These are phyloP conservation scores for Apodemus speciosus DNA, from an alignment of 2,113 vertebrate genomes.

Conservation along the genomic window DNA sequence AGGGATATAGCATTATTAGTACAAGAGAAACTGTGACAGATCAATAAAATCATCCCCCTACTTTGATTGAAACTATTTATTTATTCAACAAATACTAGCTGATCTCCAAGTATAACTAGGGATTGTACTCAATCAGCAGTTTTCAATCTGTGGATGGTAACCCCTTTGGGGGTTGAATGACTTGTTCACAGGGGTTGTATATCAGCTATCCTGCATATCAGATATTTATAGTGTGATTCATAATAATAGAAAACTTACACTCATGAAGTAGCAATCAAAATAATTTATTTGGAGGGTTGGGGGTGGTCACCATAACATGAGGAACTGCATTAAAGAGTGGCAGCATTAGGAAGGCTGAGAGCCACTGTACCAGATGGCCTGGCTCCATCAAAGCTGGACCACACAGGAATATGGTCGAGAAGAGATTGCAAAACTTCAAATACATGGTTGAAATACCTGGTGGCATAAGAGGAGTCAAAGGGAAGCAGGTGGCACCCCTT, in stretches of 20 bases:
- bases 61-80: not conserved
- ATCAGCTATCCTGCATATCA: not conserved
- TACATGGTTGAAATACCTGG: not conserved
- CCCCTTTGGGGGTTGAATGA: not conserved
- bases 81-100: not conserved
- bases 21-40: not conserved
- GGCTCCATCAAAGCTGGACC: not conserved
- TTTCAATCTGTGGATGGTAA: not conserved
- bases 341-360: not conserved
- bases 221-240: not conserved
- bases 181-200: not conserved
- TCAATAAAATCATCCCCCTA: not conserved
- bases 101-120: not conserved
- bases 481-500: not conserved
- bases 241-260: not conserved
- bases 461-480: not conserved
- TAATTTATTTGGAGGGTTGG: not conserved
- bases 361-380: not conserved
- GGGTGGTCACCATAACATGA: not conserved
- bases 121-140: not conserved
- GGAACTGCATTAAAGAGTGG: not conserved
- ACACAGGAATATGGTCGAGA: not conserved
- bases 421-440: not conserved
- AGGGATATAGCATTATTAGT: not conserved
- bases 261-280: not conserved